Conservation (phyloP, 2,888 invertebrate species). For the Glyphotaelius pellucidus region DNA sequence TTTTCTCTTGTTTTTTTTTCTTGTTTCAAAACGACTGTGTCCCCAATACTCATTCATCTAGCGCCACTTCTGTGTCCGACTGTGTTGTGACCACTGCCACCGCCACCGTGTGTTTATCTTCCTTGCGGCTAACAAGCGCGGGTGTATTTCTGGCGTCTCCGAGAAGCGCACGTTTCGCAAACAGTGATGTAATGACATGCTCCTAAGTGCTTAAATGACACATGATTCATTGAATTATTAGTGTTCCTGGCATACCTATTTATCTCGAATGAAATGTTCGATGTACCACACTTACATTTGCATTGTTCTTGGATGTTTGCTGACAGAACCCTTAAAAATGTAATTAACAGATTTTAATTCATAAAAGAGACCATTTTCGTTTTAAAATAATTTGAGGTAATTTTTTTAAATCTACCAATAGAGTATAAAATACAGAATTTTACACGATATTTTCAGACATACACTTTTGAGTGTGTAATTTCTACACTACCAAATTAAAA, state of each 20-base stretch:
- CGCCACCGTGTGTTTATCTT: slow-evolving; percentile 52
- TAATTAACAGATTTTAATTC: background rate
- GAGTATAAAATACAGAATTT: background rate
- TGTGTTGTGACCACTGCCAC: slow-evolving; percentile 6
- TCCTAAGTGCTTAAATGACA: slow-evolving; percentile 15
- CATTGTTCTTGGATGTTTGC: background rate
- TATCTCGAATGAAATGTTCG: background rate
- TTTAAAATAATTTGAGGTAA: background rate
- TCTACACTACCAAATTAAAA: background rate
- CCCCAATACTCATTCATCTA: slow-evolving; percentile 64
- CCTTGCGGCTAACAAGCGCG: slow-evolving; percentile 31
- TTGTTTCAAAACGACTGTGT: slow-evolving; percentile 59
- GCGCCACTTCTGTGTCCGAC: slow-evolving; percentile 11
- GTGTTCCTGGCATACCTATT: slow-evolving; percentile 9
- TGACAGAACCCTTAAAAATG: background rate
- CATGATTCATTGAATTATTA: slow-evolving; percentile 21
- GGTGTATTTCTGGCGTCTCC: slow-evolving; percentile 47
- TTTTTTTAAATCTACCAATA: background rate
- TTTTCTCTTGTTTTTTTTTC: slow-evolving; percentile 43
- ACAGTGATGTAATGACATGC: slow-evolving; percentile 51
- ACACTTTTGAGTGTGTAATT: background rate
- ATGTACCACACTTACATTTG: background rate
- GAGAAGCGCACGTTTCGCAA: slow-evolving; percentile 50
- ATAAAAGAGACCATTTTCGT: too few species aligned
- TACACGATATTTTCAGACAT: background rate